Evolutionary conservation across 2,888 invertebrate species (phyloP).

Genomic region (Cetonia aurata): DNA sequence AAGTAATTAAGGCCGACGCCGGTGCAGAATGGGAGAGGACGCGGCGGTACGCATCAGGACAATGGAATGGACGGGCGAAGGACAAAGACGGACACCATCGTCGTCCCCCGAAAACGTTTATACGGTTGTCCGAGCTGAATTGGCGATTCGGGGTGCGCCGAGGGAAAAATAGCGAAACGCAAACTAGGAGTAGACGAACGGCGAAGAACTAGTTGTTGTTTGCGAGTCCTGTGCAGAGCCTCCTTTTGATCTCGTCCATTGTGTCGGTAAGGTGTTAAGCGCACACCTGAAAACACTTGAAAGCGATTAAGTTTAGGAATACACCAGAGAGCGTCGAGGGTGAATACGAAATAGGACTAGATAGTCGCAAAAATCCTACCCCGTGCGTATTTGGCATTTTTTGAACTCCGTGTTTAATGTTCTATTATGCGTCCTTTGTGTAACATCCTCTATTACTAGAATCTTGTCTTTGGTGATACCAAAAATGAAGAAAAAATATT

Average conservation of each 20-base stretch:
- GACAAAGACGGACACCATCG: conserved; percentile 23
- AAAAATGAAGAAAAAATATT: too few relatives aligned
- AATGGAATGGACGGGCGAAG: neutral
- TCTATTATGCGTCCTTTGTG: too few relatives aligned
- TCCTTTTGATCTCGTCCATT: conserved; percentile 53
- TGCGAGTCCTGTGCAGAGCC: conserved; percentile 49
- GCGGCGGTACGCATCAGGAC: conserved; percentile 1
- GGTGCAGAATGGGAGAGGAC: conserved; percentile 34
- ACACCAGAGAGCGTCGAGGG: too few relatives aligned
- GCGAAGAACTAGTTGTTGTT: conserved; percentile 44
- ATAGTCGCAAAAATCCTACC: too few relatives aligned
- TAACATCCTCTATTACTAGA: too few relatives aligned
- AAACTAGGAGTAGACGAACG: conserved; percentile 49
- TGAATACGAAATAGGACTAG: too few relatives aligned
- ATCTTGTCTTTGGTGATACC: too few relatives aligned
- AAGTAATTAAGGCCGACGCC: conserved; percentile 45
- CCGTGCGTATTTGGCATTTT: too few relatives aligned
- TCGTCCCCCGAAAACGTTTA: conserved; percentile 56
- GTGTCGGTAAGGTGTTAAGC: conserved; percentile 62
- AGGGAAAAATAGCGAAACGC: conserved; percentile 38
- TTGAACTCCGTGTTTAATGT: too few relatives aligned
- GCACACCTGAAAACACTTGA: conserved; percentile 65
- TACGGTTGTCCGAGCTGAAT: conserved; percentile 59
- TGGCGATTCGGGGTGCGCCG: conserved; percentile 51
- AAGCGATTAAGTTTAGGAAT: conserved; percentile 62